A percentile compares a stretch with the other conserved stretches of the same genome.
Evolutionary conservation across 2,113 vertebrate species (phyloP).

Genomic region (Trematomus loennbergii): DNA sequence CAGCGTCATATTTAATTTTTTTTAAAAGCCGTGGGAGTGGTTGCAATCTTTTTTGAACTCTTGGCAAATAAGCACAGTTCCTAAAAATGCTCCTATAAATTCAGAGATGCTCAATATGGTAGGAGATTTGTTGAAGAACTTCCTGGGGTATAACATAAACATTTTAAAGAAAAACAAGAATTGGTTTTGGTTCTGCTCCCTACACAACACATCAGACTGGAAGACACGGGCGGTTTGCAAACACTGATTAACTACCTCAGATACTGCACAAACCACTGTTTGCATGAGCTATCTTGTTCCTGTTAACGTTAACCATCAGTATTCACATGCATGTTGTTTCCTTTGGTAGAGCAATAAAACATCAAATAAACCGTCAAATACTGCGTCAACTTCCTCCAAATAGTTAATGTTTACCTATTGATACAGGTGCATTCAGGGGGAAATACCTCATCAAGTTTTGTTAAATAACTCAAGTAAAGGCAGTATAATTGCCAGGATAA

Average conservation of each 20-base stretch:
- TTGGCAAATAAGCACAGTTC: background rate
- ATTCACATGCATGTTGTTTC: slow-evolving; percentile 40
- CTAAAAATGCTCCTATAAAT: background rate
- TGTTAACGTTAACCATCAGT: background rate
- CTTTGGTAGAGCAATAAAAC: background rate
- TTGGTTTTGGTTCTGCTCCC: slow-evolving; percentile 9
- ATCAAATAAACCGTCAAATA: background rate
- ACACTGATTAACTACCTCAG: slow-evolving; percentile 4
- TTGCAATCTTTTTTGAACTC: background rate
- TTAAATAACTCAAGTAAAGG: background rate
- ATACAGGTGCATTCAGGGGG: background rate
- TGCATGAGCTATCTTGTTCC: slow-evolving; percentile 29
- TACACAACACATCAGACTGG: slow-evolving; percentile 5
- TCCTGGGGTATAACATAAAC: too few relatives aligned
- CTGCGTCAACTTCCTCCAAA: background rate
- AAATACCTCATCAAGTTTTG: background rate
- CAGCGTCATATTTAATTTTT: background rate
- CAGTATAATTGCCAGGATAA: background rate
- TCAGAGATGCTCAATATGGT: background rate
- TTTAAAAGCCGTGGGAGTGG: background rate
- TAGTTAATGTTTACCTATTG: background rate
- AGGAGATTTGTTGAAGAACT: background rate
- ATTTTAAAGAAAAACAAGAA: background rate
- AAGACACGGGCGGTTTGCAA: background rate
- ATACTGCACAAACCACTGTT: background rate